Percentiles rank a stretch among this genome's conserved stretches.
Evolutionary conservation across 30 jellyfish, hydroid and myxozoan species (phyloP).

Genomic region (Sanderia malayensis): DNA sequence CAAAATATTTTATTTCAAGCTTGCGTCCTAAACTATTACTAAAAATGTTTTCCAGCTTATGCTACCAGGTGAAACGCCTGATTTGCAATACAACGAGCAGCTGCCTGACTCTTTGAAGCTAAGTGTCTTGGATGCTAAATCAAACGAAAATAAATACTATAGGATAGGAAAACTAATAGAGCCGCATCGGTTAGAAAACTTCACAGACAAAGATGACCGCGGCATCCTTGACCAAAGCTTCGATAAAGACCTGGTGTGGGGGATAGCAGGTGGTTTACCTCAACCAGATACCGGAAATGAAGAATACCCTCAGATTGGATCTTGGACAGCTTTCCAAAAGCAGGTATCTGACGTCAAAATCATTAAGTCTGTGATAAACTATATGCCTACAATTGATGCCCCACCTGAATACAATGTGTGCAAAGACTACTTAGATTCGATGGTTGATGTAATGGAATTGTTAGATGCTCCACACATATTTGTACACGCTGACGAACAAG

Average conservation of each 20-base stretch:
- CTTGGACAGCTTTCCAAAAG: no score
- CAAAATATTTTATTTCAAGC: background rate
- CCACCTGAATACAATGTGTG: no score
- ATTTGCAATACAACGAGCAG: background rate
- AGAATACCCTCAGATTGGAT: no score
- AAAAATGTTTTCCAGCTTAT: background rate
- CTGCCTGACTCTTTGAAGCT: background rate
- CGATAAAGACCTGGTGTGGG: no score
- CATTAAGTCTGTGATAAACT: no score
- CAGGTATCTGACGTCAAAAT: no score
- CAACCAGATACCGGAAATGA: no score
- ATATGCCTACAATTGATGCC: no score
- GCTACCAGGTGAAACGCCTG: background rate
- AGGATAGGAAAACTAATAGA: background rate
- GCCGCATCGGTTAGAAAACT: background rate
- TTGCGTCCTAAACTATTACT: background rate
- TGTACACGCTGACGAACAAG: constrained; percentile 15
- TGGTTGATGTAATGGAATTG: background rate
- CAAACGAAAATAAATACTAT: background rate
- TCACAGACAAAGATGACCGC: background rate
- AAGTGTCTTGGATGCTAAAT: background rate
- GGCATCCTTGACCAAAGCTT: no score
- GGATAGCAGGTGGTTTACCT: no score
- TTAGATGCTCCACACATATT: background rate
- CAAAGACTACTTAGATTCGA: background rate